Base-by-base conservation (phyloP, 2,888 invertebrate species). In the Mesoligia furuncula region DNA sequence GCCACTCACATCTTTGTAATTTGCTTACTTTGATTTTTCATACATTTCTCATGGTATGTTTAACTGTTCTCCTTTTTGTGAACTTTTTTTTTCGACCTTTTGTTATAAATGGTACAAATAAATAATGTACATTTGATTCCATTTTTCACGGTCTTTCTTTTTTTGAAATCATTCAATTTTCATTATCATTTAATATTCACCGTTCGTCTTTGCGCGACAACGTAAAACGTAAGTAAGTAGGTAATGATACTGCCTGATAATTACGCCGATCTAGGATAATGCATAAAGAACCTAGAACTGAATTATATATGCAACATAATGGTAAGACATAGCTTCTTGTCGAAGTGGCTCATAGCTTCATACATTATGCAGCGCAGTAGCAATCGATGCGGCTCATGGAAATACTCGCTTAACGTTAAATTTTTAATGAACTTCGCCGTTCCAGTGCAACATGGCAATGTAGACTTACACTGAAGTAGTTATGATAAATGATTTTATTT, bases 371-470 rank as follows among this genome's bases (percentile, higher is more conserved):
- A 57, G 36, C 45, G 54, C 36, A 51, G 62, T 48, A 79, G 36
- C 24, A 45, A 54, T 69, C 45, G 24, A 69, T 68, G 27, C n/a
- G 5, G 45, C n/a, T 70, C 45, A n/a, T 64, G 79, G 54, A 36
- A 79, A 64, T 45, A 78, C 42, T 54, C 27, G 24, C 57, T 59
- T 66, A 15, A 15, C 31, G 31, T 77, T 31, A 17, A 15, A 59
- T 31, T 59, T 77, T 51, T 78, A 67, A 67, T 78, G 17, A 61
- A 42, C n/a, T n/a, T 31, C 11, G 27, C 36, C 7, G 39, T 51
- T 76, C 9, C 45, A 20, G 15, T 39, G 45, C 36, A 45, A 36
- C 13, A 17, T 17, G 36, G 27, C 48, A 27, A 39, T 59, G 54
- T 17, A 24, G 17, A 45, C 24, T 57, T 36, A 17, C 20, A 45